Evolutionary conservation across 2,113 vertebrate genomes (phyloP), one percentile per base, ranked within the genome.

Genomic region (Esox niger): DNA sequence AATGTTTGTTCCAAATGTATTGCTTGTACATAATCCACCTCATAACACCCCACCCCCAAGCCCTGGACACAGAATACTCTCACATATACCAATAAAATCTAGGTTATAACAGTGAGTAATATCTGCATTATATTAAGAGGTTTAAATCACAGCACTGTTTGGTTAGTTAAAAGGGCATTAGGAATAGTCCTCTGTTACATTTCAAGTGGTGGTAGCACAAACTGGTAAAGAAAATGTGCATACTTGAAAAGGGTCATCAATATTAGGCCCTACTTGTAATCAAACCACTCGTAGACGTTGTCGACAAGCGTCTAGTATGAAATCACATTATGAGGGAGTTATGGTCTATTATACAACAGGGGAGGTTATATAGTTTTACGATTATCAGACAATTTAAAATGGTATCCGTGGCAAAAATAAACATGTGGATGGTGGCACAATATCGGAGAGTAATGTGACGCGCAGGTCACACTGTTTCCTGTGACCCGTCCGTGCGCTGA

Each of bases 401-500:
- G 31, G 4, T 23, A 38, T 35, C 4, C 31, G 23, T 62, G 32
- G 26, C 13, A 58, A 13, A 15, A 27, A 57, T 25, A 25, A 57
- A 57, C 55, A 27, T 57, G 21, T 57, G 55, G 25, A 57, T 57
- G 27, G 25, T 57, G 55, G n/a, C 55, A 25, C 55, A 26, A 47
- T 29, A n/a, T 65, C 6, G 29, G 64, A 61, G 67, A 65, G 64
- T 78, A 68, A 67, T 27, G 58, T 29, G 6, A 33, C 47, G 54
- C n/a, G 29, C 35, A 68, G 35, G 33, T 23, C 35, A 23, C 4
- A 43, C 15, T 61, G 33, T 75, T 57, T 57, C 38, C 35, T 33
- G 31, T 63, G 38, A 64, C 62, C 66, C 57, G 6, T 49, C 38
- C 56, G 35, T 58, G 55, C 69, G 54, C 26, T 0, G 21, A 52